These are phyloP conservation scores for Cheumatopsyche charites DNA, from an alignment of 1,140 invertebrate genomes.

Conservation along the genomic window DNA sequence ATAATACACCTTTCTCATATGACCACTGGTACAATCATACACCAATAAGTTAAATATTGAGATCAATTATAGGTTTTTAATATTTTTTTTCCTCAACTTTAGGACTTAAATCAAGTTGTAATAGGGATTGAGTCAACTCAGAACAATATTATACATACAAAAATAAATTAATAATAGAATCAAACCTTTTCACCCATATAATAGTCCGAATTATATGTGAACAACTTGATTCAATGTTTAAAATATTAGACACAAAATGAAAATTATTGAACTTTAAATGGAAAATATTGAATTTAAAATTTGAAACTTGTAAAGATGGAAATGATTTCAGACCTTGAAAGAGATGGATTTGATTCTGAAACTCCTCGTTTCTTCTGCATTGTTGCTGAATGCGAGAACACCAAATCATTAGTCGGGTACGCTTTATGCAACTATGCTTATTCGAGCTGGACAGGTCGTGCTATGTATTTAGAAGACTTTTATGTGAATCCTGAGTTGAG, in stretches of 20 bases:
- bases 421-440: slow-evolving; percentile 44
- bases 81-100: too few species aligned
- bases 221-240: too few species aligned
- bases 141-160: too few species aligned
- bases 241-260: neutral
- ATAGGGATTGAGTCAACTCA: too few species aligned
- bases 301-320: too few species aligned
- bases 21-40: too few species aligned
- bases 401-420: slow-evolving; percentile 39
- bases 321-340: slow-evolving; percentile 39
- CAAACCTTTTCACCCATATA: too few species aligned
- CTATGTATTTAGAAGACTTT: slow-evolving; percentile 48
- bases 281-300: neutral
- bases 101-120: too few species aligned
- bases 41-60: too few species aligned
- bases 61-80: too few species aligned
- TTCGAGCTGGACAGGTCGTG: slow-evolving; percentile 41
- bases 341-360: slow-evolving; percentile 44
- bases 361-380: slow-evolving; percentile 37
- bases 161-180: too few species aligned
- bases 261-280: neutral
- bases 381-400: slow-evolving; percentile 36
- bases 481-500: slow-evolving; percentile 43
- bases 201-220: too few species aligned
- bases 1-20: neutral